Conservation (phyloP, 2,797 vertebrate species). For the Gymnocypris eckloni region DNA sequence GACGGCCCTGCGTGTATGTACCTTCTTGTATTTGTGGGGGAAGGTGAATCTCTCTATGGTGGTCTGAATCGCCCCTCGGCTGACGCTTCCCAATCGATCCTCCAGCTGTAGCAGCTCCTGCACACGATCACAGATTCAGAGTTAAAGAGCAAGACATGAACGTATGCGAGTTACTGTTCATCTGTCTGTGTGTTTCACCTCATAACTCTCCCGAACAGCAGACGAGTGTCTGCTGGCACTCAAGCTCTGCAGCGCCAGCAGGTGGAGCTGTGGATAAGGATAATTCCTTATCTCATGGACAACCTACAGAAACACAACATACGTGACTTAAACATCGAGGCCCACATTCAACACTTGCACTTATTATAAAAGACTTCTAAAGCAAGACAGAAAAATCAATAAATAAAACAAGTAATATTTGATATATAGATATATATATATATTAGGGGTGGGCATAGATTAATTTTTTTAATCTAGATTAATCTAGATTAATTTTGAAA, state of each 20-base stretch:
- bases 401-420: neutral
- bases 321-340: neutral
- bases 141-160: neutral
- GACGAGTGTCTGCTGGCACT: conserved; percentile 93
- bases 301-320: conserved; percentile 79
- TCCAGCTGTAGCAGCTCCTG: conserved; percentile 97
- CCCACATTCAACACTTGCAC: neutral
- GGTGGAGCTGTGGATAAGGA: conserved; percentile 96
- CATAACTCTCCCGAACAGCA: conserved; percentile 95
- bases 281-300: conserved; percentile 99
- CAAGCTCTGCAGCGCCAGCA: conserved; percentile 96
- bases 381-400: too few relatives aligned
- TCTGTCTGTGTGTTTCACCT: conserved; percentile 74
- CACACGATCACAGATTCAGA: neutral
- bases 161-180: neutral
- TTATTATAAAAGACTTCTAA: neutral
- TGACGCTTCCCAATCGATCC: conserved; percentile 94
- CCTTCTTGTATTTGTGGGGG: conserved; percentile 99
- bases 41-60: conserved; percentile 98
- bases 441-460: too few relatives aligned
- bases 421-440: too few relatives aligned
- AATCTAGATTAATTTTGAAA: too few relatives aligned
- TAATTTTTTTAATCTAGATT: too few relatives aligned
- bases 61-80: conserved; percentile 92
- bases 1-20: conserved; percentile 62